Conservation (phyloP, 2,113 vertebrate genomes). For the Mastomys natalensis region DNA sequence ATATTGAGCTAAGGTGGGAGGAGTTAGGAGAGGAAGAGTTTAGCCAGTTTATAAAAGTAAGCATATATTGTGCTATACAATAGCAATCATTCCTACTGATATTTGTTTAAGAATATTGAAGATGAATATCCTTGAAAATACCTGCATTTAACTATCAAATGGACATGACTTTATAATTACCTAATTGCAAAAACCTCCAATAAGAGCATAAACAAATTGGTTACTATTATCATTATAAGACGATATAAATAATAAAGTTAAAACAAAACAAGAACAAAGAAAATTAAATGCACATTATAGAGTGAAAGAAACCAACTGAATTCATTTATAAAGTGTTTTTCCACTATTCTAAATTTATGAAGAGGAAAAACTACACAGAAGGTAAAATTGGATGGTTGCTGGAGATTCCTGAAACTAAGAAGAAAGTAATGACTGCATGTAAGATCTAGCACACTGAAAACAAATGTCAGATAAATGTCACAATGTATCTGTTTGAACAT, state of each 20-base stretch:
- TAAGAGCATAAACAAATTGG: background rate
- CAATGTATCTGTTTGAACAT: background rate
- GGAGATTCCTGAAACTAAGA: background rate
- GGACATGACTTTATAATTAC: background rate
- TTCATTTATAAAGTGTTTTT: fast-evolving
- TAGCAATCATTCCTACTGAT: background rate
- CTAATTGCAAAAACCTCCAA: background rate
- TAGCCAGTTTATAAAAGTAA: background rate
- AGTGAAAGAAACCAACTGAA: background rate
- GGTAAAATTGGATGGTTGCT: background rate
- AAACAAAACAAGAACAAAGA: background rate
- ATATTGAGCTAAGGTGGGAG: too few relatives aligned
- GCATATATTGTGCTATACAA: background rate
- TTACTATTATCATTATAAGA: background rate
- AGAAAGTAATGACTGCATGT: too few relatives aligned
- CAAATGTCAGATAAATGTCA: background rate
- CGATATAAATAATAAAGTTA: background rate
- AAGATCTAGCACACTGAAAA: background rate
- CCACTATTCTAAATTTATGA: background rate
- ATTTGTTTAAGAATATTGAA: background rate
- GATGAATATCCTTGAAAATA: background rate
- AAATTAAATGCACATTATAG: background rate
- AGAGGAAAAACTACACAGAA: background rate
- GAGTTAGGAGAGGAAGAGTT: too few relatives aligned
- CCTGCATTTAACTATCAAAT: background rate